Percentiles rank a stretch among this genome's conserved stretches.
phyloP scores from a whole-genome alignment of 1,140 invertebrate genomes.

The Babylonia areolata region DNA sequence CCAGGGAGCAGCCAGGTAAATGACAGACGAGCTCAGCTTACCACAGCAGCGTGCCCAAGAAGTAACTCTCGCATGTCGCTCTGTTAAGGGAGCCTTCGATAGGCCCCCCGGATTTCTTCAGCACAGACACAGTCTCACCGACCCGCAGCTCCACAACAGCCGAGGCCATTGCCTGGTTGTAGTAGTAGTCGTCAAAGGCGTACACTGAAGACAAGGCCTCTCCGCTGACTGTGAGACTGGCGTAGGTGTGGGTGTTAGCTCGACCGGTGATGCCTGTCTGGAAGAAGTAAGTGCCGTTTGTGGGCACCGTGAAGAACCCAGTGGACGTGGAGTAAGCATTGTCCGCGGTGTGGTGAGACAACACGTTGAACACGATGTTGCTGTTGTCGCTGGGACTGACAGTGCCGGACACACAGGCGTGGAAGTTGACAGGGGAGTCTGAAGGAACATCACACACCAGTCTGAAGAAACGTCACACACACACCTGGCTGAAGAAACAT shows the following conservation, averaged over 20 bases:
- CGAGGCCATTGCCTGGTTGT: neutral
- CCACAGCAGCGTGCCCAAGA: slow-evolving; percentile 33
- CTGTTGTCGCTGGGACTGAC: neutral
- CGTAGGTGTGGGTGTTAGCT: neutral
- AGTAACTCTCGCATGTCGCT: neutral
- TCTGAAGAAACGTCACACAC: too few species aligned
- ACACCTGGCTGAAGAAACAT: neutral
- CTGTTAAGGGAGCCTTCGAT: neutral
- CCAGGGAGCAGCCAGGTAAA: too few species aligned
- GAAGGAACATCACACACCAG: neutral
- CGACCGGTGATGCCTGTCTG: neutral
- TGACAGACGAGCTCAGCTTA: neutral
- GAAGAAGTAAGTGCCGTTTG: slow-evolving; percentile 19
- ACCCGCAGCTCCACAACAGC: neutral
- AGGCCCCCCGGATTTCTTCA: neutral
- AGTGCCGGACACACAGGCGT: neutral
- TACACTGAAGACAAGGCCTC: neutral
- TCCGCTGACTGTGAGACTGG: neutral
- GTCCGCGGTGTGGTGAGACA: slow-evolving; percentile 14
- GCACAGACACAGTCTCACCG: neutral
- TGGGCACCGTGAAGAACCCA: slow-evolving; percentile 4
- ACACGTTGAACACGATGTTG: slow-evolving; percentile 4
- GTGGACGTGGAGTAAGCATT: neutral
- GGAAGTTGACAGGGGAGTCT: slow-evolving; percentile 4
- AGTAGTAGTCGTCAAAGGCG: slow-evolving; percentile 12